A percentile compares a stretch with the other conserved stretches of the same genome.
Conservation (phyloP, 1,140 invertebrate genomes). For the Lordiphosa clarofinis region DNA sequence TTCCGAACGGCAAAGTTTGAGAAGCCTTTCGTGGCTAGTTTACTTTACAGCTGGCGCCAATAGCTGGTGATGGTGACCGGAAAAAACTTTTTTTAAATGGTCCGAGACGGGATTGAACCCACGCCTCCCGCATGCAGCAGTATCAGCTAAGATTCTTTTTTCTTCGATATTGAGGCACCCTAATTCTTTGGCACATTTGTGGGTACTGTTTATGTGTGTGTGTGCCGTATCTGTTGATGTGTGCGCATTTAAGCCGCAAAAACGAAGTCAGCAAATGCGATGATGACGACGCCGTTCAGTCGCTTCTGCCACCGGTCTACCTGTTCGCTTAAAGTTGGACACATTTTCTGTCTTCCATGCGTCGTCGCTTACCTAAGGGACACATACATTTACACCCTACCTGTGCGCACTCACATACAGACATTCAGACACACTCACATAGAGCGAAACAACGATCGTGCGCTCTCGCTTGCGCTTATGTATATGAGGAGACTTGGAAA, state of each 20-base stretch:
- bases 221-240: slow-evolving; percentile 25
- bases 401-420: slow-evolving; percentile 36
- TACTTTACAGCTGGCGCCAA: too few species aligned
- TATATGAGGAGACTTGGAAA: slow-evolving; percentile 27
- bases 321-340: slow-evolving; percentile 67
- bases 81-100: too few species aligned
- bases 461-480: slow-evolving; percentile 12
- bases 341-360: slow-evolving; percentile 56
- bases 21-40: too few species aligned
- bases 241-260: slow-evolving; percentile 68
- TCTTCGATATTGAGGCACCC: slow-evolving; percentile 44
- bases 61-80: too few species aligned
- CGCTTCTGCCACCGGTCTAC: slow-evolving; percentile 59
- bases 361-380: slow-evolving; percentile 61
- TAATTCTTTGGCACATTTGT: slow-evolving; percentile 27
- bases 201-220: slow-evolving; percentile 4
- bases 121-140: too few species aligned
- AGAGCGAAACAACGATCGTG: slow-evolving; percentile 16
- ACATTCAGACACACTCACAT: slow-evolving; percentile 5
- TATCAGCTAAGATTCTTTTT: not conserved
- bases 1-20: too few species aligned
- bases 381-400: slow-evolving; percentile 30
- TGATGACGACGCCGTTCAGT: slow-evolving; percentile 31
- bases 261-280: slow-evolving; percentile 60
- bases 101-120: too few species aligned